Evolutionary conservation across 2,797 vertebrate species (phyloP), one percentile per base, ranked within the genome.

Genomic region (Trachops cirrhosus): DNA sequence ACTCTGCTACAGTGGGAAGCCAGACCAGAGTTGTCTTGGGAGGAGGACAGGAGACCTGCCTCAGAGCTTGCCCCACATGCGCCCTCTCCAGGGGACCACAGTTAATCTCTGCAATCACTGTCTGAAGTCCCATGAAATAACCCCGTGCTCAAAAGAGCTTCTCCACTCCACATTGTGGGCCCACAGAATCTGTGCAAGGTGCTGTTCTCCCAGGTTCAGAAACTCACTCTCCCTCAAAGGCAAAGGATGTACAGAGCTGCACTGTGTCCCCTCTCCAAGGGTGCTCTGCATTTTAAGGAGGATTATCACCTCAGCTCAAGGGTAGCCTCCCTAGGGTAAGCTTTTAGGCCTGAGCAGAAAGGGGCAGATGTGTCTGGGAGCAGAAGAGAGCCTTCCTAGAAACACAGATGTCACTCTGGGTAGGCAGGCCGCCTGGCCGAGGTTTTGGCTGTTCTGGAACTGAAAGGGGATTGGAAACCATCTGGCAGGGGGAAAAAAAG

Each of bases 401-500:
- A 95, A 84, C 95, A 88, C 92, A 94, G 96, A 89, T 96, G 91
- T 93, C 86, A 34, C 74, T 82, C 34, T 0, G 3, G 77, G 96
- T 85, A 86, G 94, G 93, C 95, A 96, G 62, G 48, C 93, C 82
- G 95, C 88, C 91, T 5, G 7, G 57, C 48, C 97, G 82, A 95
- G 79, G 93, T 94, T 80, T 84, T 68, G 89, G 85, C 94, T 79
- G 37, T 92, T 95, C 86, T 96, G 96, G 88, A 97, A 80, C 94
- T 50, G 79, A 95, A 88, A 95, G 59, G 74, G 86, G 67, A 80
- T 64, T 86, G 89, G 86, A 91, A 96, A 93, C 94, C 96, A 96
- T 97, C 96, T 96, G 97, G 95, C 89, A 48, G 59, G 91, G 86
- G 67, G 77, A 70, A 83, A 73, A 93, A 94, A 86, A 93, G 88